Conservation (phyloP, 2,797 vertebrate genomes). For the Garrulus glandarius region DNA sequence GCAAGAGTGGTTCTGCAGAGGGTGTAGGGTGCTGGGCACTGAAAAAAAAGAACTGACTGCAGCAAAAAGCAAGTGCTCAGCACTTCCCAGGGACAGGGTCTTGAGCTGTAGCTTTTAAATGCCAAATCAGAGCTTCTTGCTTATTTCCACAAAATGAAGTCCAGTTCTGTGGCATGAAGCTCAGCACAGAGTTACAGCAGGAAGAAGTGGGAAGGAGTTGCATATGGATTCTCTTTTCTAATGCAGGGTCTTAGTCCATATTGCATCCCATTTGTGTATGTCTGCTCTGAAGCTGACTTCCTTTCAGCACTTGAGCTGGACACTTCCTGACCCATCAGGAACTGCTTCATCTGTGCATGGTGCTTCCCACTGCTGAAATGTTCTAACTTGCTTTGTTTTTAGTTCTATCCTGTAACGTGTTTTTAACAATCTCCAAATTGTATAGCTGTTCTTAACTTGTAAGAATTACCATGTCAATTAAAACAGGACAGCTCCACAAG, state of each 20-base stretch:
- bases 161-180: not conserved
- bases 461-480: not conserved
- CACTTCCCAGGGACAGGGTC: not conserved
- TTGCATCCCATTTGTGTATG: not conserved
- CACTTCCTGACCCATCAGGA: not conserved
- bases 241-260: not conserved
- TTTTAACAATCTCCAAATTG: not conserved
- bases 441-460: not conserved
- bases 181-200: not conserved
- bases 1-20: not conserved
- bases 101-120: not conserved
- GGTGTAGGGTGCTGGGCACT: not conserved
- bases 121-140: not conserved
- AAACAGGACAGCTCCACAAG: not conserved
- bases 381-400: not conserved
- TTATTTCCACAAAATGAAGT: not conserved
- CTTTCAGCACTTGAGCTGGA: not conserved
- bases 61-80: not conserved
- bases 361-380: not conserved
- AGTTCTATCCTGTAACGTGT: not conserved
- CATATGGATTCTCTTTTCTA: not conserved
- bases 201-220: not conserved
- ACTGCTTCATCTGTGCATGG: accelerated
- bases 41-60: not conserved
- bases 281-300: not conserved